phyloP scores from a whole-genome alignment of 1,140 invertebrate species.

The Eriocheir sinensis region DNA sequence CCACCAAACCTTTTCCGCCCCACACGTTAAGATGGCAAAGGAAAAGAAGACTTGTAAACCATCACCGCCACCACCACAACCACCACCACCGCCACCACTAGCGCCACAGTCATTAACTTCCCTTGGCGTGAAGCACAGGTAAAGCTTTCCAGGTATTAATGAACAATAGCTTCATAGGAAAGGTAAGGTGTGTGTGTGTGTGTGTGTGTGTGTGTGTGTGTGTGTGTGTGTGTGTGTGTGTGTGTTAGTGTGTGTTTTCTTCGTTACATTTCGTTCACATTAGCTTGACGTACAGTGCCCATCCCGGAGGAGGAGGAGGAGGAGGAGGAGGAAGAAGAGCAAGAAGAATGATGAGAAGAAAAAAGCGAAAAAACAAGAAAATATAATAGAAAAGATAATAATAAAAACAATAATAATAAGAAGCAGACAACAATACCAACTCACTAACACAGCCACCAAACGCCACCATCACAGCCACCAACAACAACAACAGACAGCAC shows the following conservation, averaged over 20 bases:
- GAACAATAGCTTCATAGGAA: not conserved
- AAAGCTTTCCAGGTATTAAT: conserved; percentile 6
- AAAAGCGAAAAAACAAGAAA: not conserved
- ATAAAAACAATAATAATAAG: not conserved
- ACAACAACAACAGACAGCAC: conserved; percentile 69
- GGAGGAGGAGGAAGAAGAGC: not conserved
- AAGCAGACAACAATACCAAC: not conserved
- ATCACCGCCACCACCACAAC: too few relatives aligned
- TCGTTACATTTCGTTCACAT: not conserved
- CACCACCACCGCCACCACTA: too few relatives aligned
- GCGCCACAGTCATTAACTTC: not conserved
- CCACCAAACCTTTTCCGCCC: not conserved
- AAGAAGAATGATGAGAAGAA: not conserved
- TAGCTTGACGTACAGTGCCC: too few relatives aligned
- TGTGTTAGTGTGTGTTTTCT: not conserved
- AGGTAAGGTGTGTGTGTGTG: conserved; percentile 14
- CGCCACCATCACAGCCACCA: not conserved
- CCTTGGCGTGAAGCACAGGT: not conserved
- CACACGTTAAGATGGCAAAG: not conserved
- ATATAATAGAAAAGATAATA: not conserved
- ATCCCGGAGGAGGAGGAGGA: not conserved
- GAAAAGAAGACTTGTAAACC: too few relatives aligned
- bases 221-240: not conserved
- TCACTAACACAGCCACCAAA: not conserved
- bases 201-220: not conserved